A percentile compares a stretch with the other conserved stretches of the same genome.
Evolutionary conservation across 2,113 vertebrate species (phyloP).

Genomic region (Aspiorhynchus laticeps): DNA sequence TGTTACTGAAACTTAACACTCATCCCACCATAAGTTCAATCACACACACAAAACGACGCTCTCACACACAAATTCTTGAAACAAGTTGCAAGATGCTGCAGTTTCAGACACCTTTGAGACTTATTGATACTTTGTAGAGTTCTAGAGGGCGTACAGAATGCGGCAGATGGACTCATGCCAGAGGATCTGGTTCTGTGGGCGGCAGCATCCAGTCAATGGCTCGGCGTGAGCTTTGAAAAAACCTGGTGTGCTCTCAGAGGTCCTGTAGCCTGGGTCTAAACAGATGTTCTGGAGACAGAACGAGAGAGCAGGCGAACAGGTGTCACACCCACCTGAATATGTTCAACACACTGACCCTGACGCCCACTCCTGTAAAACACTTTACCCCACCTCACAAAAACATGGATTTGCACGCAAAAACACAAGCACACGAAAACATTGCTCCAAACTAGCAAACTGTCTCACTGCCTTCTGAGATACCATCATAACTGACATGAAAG

Average conservation of each 20-base stretch:
- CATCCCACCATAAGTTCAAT: conserved; percentile 8
- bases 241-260: conserved; percentile 38
- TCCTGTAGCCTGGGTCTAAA: conserved; percentile 31
- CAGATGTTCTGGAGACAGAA: conserved; percentile 54
- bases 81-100: not conserved
- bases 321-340: conserved; percentile 56
- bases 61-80: conserved; percentile 13
- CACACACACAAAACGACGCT: conserved; percentile 1
- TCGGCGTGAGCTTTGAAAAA: conserved; percentile 45
- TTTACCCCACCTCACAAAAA: not conserved
- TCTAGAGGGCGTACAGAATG: conserved; percentile 36
- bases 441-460: not conserved
- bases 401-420: not conserved
- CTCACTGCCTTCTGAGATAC: not conserved
- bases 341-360: conserved; percentile 42
- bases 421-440: not conserved
- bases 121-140: conserved; percentile 23
- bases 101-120: conserved; percentile 25
- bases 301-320: conserved; percentile 49
- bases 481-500: not conserved
- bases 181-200: conserved; percentile 37
- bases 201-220: conserved; percentile 37
- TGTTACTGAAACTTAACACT: conserved; percentile 7
- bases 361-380: conserved; percentile 50
- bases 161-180: conserved; percentile 32